These are phyloP conservation scores for Dasysyrphus tricinctus DNA, from an alignment of 2,888 invertebrate species.

Conservation along the genomic window DNA sequence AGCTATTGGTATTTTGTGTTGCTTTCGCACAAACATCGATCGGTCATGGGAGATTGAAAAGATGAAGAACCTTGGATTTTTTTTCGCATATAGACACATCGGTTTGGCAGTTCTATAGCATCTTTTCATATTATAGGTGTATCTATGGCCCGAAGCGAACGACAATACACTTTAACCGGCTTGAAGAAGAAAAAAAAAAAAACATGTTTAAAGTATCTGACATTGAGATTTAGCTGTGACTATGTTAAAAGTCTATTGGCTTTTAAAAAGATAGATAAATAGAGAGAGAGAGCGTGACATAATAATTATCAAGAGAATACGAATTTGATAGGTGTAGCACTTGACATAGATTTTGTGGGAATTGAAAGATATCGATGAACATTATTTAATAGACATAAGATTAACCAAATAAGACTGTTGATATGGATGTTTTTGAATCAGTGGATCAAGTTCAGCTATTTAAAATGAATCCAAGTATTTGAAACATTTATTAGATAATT, in stretches of 20 bases:
- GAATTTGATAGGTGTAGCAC: constrained; percentile 62
- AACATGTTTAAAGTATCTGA: constrained; percentile 50
- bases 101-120: constrained; percentile 21
- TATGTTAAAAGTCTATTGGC: constrained; percentile 62
- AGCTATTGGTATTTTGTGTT: neutral
- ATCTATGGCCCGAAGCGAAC: constrained; percentile 16
- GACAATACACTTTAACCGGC: constrained; percentile 46
- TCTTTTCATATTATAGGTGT: neutral
- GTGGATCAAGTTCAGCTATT: neutral
- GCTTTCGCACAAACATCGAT: constrained; percentile 25
- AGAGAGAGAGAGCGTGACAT: constrained; percentile 47
- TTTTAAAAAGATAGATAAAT: constrained; percentile 25
- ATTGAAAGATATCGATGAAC: constrained; percentile 44
- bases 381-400: neutral
- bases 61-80: constrained; percentile 58
- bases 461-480: neutral
- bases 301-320: constrained; percentile 67
- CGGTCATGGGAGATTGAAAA: constrained; percentile 38
- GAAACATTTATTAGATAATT: neutral
- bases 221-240: constrained; percentile 55
- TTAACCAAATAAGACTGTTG: neutral
- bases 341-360: constrained; percentile 58
- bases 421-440: neutral
- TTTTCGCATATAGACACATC: constrained; percentile 9
- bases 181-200: constrained; percentile 18